Percentiles rank a stretch among this genome's conserved stretches.
These are phyloP conservation scores for Sinohyriopsis cumingii DNA, from an alignment of 2,888 invertebrate species.

Conservation along the genomic window DNA sequence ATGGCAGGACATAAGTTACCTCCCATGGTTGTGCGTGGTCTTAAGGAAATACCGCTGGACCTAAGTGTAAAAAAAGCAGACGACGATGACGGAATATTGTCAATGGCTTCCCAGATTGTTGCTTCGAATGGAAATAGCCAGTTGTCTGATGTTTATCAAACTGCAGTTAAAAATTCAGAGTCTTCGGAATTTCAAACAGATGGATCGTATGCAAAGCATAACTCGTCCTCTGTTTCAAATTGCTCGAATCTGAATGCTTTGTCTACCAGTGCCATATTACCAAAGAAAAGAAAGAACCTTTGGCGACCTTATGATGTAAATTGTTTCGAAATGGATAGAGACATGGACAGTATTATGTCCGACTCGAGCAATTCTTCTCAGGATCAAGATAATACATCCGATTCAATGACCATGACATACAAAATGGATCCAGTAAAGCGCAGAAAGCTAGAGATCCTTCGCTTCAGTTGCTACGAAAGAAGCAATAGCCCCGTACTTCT, in stretches of 20 bases:
- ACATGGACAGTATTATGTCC: slow-evolving; percentile 20
- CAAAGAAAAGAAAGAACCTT: slow-evolving; percentile 36
- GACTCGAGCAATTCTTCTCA: slow-evolving; percentile 24
- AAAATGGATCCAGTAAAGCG: slow-evolving; percentile 30
- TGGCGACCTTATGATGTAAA: slow-evolving; percentile 37
- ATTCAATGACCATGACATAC: slow-evolving; percentile 9
- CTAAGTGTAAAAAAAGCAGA: slow-evolving; percentile 25
- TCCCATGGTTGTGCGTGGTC: background rate
- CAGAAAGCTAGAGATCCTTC: slow-evolving; percentile 25
- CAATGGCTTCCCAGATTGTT: no score
- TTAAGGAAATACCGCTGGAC: slow-evolving; percentile 25
- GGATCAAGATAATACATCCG: slow-evolving; percentile 29
- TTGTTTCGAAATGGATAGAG: slow-evolving; percentile 13
- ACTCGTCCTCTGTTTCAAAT: no score
- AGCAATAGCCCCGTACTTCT: no score
- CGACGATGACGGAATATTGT: slow-evolving; percentile 12
- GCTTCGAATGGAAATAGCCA: no score
- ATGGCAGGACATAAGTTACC: background rate
- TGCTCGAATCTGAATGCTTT: no score
- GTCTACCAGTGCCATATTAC: slow-evolving; percentile 18
- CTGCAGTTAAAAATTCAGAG: no score
- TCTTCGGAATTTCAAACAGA: no score
- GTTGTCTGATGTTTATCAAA: no score
- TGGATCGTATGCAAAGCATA: no score
- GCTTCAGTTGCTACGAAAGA: slow-evolving; percentile 3